Evolutionary conservation across 2,888 invertebrate genomes (phyloP).

Genomic region (Sceliomorpha sp.): DNA sequence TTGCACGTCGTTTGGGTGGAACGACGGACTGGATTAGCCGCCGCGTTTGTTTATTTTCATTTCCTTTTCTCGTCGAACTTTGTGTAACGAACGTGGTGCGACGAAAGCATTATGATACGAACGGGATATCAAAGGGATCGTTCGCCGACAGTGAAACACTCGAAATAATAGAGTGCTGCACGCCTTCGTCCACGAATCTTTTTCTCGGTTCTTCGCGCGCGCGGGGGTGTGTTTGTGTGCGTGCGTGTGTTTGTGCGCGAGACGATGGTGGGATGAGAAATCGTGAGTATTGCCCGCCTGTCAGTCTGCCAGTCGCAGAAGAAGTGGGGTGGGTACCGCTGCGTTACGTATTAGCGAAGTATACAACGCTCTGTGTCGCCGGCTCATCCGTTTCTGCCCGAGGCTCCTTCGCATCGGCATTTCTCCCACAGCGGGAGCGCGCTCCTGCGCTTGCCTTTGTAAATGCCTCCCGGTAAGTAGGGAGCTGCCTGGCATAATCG

Average conservation of each 20-base stretch:
- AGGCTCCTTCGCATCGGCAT: constrained; percentile 27
- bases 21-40: constrained; percentile 53
- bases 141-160: constrained; percentile 35
- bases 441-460: constrained; percentile 40
- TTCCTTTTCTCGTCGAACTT: constrained; percentile 20
- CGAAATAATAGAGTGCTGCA: constrained; percentile 46
- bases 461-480: constrained; percentile 47
- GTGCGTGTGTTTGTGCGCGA: too few relatives aligned
- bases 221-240: too few relatives aligned
- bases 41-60: constrained; percentile 43
- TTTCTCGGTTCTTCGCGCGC: constrained; percentile 21
- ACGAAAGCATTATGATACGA: constrained; percentile 12
- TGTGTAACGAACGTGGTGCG: constrained; percentile 5
- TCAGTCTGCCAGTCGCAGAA: constrained; percentile 16
- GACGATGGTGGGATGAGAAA: constrained; percentile 40
- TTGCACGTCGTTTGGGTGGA: constrained; percentile 53
- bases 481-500: constrained; percentile 45
- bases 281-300: constrained; percentile 15
- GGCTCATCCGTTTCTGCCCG: constrained; percentile 28
- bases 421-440: constrained; percentile 22
- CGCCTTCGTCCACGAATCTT: constrained; percentile 38
- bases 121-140: constrained; percentile 16
- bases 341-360: constrained; percentile 17
- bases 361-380: constrained; percentile 17
- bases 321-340: constrained; percentile 9